Conservation (phyloP, 2,113 vertebrate species). For the Rhinichthys klamathensis region DNA sequence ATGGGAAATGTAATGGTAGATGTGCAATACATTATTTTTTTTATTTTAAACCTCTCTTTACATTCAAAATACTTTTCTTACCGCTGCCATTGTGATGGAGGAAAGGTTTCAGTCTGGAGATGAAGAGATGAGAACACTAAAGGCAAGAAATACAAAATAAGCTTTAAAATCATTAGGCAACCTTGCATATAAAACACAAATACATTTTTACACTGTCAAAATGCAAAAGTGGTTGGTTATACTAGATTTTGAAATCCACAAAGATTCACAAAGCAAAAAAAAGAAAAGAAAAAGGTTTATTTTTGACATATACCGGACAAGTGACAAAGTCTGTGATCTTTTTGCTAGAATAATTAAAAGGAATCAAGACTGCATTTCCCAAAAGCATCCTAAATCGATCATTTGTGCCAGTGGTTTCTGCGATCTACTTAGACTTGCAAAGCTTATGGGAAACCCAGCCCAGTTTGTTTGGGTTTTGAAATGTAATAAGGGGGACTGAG, state of each 20-base stretch:
- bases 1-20: too few species aligned
- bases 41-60: neutral
- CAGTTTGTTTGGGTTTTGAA: slow-evolving; percentile 9
- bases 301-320: neutral
- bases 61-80: slow-evolving; percentile 61
- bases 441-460: neutral
- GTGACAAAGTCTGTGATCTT: too few species aligned
- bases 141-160: slow-evolving; percentile 43
- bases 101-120: slow-evolving; percentile 43
- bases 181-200: neutral
- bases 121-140: slow-evolving; percentile 54
- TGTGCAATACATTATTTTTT: too few species aligned
- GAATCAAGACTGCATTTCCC: neutral
- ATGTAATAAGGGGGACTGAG: neutral
- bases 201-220: neutral
- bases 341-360: neutral
- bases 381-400: neutral
- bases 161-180: neutral
- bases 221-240: neutral
- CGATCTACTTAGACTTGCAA: neutral
- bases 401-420: neutral
- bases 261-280: neutral
- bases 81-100: slow-evolving; percentile 74
- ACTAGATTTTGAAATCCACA: neutral
- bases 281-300: neutral